These are phyloP conservation scores for Philopotamus ludificatus DNA, from an alignment of 1,140 invertebrate genomes.

Conservation along the genomic window DNA sequence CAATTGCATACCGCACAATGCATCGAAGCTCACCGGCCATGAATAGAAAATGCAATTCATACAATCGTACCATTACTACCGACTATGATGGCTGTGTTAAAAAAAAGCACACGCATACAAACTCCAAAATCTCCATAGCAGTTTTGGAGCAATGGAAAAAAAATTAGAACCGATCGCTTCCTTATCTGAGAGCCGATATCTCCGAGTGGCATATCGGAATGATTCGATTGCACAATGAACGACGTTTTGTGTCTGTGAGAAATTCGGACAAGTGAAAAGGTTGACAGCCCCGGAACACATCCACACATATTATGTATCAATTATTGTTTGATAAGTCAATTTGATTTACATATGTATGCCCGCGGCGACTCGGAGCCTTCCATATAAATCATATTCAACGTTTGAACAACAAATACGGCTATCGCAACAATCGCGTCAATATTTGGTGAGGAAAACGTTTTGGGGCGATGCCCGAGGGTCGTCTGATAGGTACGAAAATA, in stretches of 20 bases:
- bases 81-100: not conserved
- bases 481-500: too few relatives aligned
- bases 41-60: not conserved
- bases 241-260: not conserved
- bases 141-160: not conserved
- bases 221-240: conserved; percentile 9
- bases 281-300: conserved; percentile 19
- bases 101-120: too few relatives aligned
- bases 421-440: too few relatives aligned
- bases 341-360: conserved; percentile 10
- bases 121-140: not conserved
- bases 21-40: not conserved
- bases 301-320: conserved; percentile 25
- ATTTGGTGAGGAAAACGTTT: too few relatives aligned
- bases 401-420: not conserved
- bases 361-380: not conserved
- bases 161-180: not conserved
- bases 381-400: not conserved
- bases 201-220: conserved; percentile 12
- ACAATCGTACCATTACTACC: not conserved
- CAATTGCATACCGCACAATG: not conserved
- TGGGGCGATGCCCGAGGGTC: too few relatives aligned
- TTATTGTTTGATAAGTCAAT: conserved; percentile 12
- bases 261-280: conserved; percentile 4
- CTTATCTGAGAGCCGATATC: not conserved